Evolutionary conservation across 2,113 vertebrate genomes (phyloP), one percentile per base, ranked within the genome.

Genomic region (Variabilichromis moorii): DNA sequence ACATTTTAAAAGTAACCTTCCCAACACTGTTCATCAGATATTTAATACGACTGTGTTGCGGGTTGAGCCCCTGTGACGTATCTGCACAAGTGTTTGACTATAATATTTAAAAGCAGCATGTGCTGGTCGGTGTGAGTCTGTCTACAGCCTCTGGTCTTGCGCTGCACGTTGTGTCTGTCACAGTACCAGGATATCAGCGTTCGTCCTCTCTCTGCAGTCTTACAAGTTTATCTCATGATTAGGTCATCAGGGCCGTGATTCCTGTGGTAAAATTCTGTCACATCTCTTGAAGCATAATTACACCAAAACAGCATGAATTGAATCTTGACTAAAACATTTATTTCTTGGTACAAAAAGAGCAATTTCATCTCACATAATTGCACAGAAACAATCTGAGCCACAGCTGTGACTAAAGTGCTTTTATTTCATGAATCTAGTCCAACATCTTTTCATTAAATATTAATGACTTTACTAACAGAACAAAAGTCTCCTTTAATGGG

Each of bases 401-500:
- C n/a, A 79, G 28, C 24, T 89, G 57, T 84, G 85, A 90, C 83
- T 83, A 26, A 89, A 82, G 82, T 85, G 83, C 82, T 82, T 94
- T 94, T 94, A 94, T 94, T 94, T 91, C 13, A 71, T 42, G 40
- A 78, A 80, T 90, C n/a, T 61, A 78, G 81, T 88, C 66, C 40
- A 89, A 85, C 82, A 91, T 73, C 4, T 73, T 53, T 81, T 88
- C 61, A 51, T 78, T 50, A 83, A 90, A 87, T 80, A 76, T 88
- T 3, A 84, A 89, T 85, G 81, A 63, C 37, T 61, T n/a, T 12
- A 55, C 93, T 82, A 87, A 90, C 79, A 85, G 47, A 85, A 83
- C 26, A 92, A 79, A 80, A 73, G 73, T 87, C 8, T 11, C 24
- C 47, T 50, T 45, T 45, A 83, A 86, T 73, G 19, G 24, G 42